Percentiles rank a stretch among this genome's conserved stretches.
Evolutionary conservation across 2,797 vertebrate species (phyloP).

Genomic region (Squalus acanthias): DNA sequence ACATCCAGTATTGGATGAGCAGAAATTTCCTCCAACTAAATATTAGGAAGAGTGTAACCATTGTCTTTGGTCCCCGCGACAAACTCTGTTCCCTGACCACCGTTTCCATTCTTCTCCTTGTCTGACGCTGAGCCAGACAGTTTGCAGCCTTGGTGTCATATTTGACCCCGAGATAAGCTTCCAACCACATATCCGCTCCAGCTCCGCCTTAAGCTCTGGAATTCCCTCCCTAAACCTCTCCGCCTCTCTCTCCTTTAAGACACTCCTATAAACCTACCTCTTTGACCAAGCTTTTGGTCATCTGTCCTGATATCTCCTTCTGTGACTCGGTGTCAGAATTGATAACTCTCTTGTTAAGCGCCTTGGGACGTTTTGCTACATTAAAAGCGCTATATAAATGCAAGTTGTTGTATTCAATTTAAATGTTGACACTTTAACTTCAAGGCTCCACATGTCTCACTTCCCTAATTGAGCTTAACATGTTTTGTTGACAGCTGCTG

Average conservation of each 20-base stretch:
- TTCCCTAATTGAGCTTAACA: slow-evolving; percentile 40
- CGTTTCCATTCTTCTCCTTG: too few species aligned
- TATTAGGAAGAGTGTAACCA: too few species aligned
- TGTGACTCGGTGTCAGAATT: neutral
- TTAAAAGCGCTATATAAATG: neutral
- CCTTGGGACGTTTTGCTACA: neutral
- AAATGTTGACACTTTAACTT: neutral
- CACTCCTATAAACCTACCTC: neutral
- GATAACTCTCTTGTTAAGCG: neutral
- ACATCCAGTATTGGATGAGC: too few species aligned
- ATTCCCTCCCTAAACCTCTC: neutral
- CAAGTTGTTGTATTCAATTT: neutral
- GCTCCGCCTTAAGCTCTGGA: neutral
- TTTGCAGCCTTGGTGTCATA: too few species aligned
- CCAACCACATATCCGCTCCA: too few species aligned
- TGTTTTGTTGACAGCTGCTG: slow-evolving; percentile 67
- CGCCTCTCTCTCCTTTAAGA: neutral
- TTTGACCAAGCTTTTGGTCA: neutral
- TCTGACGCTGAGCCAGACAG: too few species aligned
- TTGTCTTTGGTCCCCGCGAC: too few species aligned
- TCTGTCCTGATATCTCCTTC: neutral
- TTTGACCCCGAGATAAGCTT: too few species aligned
- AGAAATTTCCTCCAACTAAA: too few species aligned
- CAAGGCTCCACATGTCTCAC: neutral
- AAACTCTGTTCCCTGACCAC: too few species aligned